Conservation (phyloP, 2,113 vertebrate genomes). For the Grammomys surdaster region DNA sequence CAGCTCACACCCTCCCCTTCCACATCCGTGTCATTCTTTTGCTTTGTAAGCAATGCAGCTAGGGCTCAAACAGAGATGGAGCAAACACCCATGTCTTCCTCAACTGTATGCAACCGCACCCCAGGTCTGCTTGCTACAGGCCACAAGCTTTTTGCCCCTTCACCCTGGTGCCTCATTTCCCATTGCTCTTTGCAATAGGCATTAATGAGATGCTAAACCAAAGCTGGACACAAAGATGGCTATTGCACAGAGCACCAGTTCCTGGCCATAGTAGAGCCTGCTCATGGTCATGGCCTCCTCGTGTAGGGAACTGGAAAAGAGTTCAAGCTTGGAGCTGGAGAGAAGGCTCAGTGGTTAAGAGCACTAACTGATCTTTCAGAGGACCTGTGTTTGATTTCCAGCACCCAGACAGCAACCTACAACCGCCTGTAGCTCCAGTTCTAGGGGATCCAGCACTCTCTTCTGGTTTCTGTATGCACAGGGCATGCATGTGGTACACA, state of each 20-base stretch:
- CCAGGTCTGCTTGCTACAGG: background rate
- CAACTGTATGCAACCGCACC: background rate
- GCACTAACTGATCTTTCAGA: background rate
- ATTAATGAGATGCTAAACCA: background rate
- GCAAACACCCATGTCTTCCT: background rate
- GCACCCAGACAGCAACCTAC: background rate
- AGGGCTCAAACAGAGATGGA: background rate
- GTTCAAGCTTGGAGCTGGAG: background rate
- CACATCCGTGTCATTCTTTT: fast-evolving
- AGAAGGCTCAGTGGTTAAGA: background rate
- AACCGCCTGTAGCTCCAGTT: background rate
- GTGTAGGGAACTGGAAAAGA: background rate
- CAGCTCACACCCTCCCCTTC: background rate
- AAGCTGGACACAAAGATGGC: no score
- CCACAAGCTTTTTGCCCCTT: background rate
- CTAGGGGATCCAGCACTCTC: background rate
- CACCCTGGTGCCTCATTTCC: background rate
- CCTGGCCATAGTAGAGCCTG: background rate
- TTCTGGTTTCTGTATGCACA: background rate
- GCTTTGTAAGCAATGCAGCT: background rate
- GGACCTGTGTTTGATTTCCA: no score
- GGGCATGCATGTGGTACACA: background rate
- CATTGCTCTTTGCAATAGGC: background rate
- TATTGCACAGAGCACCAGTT: fast-evolving
- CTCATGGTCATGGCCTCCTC: background rate